These are phyloP conservation scores for Halocaridina rubra DNA, from an alignment of 2,888 invertebrate species.

Conservation along the genomic window DNA sequence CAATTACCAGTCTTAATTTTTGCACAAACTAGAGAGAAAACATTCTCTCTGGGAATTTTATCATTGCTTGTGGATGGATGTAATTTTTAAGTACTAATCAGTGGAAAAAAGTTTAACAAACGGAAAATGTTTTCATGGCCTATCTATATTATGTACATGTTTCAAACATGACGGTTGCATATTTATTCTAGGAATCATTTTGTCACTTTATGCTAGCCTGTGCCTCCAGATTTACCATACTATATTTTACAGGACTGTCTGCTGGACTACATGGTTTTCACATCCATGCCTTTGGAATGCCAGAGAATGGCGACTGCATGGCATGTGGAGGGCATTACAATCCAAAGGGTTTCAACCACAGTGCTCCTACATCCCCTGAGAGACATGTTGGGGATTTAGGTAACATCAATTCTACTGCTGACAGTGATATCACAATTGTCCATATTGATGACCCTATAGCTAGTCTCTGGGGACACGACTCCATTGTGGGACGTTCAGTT, in stretches of 20 bases:
- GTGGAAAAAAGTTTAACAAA: no score
- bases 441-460: not conserved
- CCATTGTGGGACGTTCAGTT: not conserved
- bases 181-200: no score
- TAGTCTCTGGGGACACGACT: not conserved
- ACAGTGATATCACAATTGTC: not conserved
- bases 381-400: conserved; percentile 90
- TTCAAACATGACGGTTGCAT: no score
- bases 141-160: not conserved
- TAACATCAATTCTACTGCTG: no score
- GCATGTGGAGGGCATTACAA: not conserved
- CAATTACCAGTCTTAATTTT: no score
- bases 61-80: no score
- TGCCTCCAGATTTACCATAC: no score
- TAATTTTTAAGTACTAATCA: no score
- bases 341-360: conserved; percentile 71
- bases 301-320: not conserved
- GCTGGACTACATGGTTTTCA: not conserved
- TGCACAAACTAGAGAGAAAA: no score
- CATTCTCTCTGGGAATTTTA: no score
- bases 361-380: conserved; percentile 76
- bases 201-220: no score
- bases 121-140: no score
- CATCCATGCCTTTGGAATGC: not conserved
- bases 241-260: not conserved